Evolutionary conservation across 2,113 vertebrate genomes (phyloP).

Genomic region (Aramus guarauna): DNA sequence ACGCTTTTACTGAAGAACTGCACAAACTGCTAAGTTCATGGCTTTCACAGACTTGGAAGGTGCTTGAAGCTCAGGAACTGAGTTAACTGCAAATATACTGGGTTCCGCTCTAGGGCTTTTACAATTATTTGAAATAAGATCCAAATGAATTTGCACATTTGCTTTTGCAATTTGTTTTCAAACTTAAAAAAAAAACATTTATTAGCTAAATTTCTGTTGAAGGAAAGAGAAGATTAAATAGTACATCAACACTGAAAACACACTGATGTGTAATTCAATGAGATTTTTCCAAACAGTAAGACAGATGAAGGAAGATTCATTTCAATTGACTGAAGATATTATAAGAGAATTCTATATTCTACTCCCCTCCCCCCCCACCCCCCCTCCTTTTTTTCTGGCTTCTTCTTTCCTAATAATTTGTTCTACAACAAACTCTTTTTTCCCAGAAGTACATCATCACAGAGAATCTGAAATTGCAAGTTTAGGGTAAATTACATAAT

Average conservation of each 20-base stretch:
- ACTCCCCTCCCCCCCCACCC: background rate
- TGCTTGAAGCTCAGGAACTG: background rate
- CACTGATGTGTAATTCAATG: background rate
- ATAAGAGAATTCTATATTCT: background rate
- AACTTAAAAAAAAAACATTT: background rate
- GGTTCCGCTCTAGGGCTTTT: background rate
- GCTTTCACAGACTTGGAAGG: background rate
- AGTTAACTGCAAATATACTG: background rate
- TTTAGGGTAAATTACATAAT: background rate
- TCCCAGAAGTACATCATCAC: background rate
- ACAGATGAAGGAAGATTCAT: background rate
- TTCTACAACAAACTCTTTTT: background rate
- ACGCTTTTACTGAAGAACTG: background rate
- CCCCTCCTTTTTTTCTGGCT: background rate
- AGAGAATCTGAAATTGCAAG: background rate
- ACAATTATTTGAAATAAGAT: background rate
- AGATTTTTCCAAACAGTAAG: background rate
- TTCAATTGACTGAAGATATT: background rate
- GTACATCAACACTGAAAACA: background rate
- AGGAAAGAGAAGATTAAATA: background rate
- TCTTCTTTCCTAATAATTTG: background rate
- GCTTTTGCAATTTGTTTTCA: background rate
- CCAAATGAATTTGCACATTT: background rate
- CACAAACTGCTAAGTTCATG: background rate
- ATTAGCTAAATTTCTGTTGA: background rate